Conservation (phyloP, 2,797 vertebrate species). For the Streptopelia turtur region DNA sequence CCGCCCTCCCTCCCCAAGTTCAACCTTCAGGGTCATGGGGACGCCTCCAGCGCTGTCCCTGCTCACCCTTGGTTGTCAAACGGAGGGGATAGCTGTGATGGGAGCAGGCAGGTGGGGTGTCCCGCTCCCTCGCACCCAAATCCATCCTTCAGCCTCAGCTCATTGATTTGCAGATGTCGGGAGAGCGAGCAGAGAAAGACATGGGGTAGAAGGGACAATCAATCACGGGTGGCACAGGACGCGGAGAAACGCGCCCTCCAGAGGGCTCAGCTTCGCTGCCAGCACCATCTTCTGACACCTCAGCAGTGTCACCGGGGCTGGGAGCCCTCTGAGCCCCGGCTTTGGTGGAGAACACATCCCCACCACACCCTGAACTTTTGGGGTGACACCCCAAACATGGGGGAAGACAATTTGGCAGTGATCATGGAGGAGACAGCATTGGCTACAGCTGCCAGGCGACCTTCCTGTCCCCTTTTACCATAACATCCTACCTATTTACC, state of each 20-base stretch:
- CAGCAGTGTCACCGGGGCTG: background rate
- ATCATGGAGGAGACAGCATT: rapidly evolving
- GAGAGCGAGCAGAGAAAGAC: background rate
- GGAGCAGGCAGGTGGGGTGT: background rate
- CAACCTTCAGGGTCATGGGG: constrained; percentile 34
- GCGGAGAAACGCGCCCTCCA: constrained; percentile 29
- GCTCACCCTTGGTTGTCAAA: constrained; percentile 68
- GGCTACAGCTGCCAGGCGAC: background rate
- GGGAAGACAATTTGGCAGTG: background rate
- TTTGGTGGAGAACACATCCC: rapidly evolving
- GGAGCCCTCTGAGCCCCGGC: rapidly evolving
- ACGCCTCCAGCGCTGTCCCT: constrained; percentile 53
- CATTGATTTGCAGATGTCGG: constrained; percentile 71
- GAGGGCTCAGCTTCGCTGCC: constrained; percentile 10
- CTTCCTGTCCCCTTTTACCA: background rate
- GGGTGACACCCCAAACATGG: rapidly evolving
- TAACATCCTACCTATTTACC: background rate
- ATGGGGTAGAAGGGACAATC: background rate
- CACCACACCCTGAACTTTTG: background rate
- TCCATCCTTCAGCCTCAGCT: constrained; percentile 84
- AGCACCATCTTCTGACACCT: background rate
- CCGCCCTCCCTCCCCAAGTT: background rate
- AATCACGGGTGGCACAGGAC: background rate
- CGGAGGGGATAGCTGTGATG: constrained; percentile 46
- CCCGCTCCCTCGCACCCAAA: background rate